Evolutionary conservation across 2,113 vertebrate species (phyloP).

Genomic region (Andinoacara biseriatus): DNA sequence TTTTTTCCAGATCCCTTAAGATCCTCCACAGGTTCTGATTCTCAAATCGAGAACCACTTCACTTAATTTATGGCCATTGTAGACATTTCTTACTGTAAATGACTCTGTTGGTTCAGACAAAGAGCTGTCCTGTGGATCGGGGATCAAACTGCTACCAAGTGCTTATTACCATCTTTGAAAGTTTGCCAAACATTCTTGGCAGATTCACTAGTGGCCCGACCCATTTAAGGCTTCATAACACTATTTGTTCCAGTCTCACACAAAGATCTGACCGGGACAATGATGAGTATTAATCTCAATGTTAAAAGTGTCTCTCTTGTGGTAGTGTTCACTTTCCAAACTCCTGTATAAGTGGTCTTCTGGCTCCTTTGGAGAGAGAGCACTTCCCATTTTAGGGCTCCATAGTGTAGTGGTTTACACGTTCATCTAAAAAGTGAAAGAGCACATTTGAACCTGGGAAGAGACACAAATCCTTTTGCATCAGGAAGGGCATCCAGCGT

Average conservation of each 20-base stretch:
- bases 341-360: conserved; percentile 1
- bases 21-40: background rate
- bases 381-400: conserved; percentile 1
- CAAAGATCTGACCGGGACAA: conserved; percentile 6
- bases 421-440: background rate
- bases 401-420: background rate
- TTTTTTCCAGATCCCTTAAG: conserved; percentile 15
- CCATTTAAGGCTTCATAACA: conserved; percentile 20
- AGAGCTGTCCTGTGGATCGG: conserved; percentile 12
- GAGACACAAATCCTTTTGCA: background rate
- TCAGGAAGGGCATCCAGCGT: background rate
- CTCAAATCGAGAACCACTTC: background rate
- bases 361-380: conserved; percentile 17
- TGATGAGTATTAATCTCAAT: conserved; percentile 8
- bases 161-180: conserved; percentile 30
- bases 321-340: background rate
- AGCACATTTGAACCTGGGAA: background rate
- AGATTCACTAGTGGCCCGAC: conserved; percentile 26
- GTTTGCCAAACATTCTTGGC: conserved; percentile 38
- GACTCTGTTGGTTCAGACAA: conserved; percentile 3
- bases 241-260: background rate
- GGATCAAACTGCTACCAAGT: conserved; percentile 33
- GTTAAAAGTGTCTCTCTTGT: background rate
- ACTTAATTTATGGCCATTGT: background rate
- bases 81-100: conserved; percentile 29